A percentile compares a stretch with the other conserved stretches of the same genome.
Evolutionary conservation across 2,888 invertebrate genomes (phyloP).

Genomic region (Callimorpha dominula): DNA sequence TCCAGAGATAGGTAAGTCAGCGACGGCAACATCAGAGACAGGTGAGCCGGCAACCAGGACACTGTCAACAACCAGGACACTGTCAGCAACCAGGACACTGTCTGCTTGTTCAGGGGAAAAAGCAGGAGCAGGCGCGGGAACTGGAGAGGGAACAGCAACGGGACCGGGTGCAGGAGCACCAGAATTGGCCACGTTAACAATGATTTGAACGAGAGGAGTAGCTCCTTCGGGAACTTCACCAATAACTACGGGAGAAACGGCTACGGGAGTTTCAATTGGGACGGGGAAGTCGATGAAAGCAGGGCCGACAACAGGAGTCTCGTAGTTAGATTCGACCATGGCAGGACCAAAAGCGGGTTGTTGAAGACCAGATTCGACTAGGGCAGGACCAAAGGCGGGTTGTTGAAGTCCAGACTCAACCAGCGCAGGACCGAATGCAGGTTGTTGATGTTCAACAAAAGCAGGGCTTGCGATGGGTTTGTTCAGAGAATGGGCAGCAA

Average conservation of each 20-base stretch:
- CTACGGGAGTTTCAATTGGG: slow-evolving; percentile 12
- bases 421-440: too few relatives aligned
- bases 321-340: too few relatives aligned
- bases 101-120: too few relatives aligned
- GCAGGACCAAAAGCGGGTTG: too few relatives aligned
- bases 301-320: background rate
- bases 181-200: slow-evolving; percentile 51
- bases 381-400: slow-evolving; percentile 24
- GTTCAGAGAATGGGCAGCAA: slow-evolving; percentile 39
- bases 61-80: too few relatives aligned
- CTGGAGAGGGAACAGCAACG: slow-evolving; percentile 1
- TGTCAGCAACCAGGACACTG: too few relatives aligned
- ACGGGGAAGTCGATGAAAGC: slow-evolving; percentile 32
- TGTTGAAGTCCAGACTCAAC: slow-evolving; percentile 49
- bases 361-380: too few relatives aligned
- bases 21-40: background rate
- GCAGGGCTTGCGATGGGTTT: slow-evolving; percentile 45
- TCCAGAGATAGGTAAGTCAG: too few relatives aligned
- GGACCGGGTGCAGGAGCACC: slow-evolving; percentile 12
- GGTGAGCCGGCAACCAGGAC: slow-evolving; percentile 1
- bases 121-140: background rate
- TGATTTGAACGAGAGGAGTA: slow-evolving; percentile 57
- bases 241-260: slow-evolving; percentile 29
- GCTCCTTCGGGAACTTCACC: slow-evolving; percentile 26
- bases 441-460: slow-evolving; percentile 7